Conservation (phyloP, 1,140 invertebrate species). For the Lasioglossum albipes region DNA sequence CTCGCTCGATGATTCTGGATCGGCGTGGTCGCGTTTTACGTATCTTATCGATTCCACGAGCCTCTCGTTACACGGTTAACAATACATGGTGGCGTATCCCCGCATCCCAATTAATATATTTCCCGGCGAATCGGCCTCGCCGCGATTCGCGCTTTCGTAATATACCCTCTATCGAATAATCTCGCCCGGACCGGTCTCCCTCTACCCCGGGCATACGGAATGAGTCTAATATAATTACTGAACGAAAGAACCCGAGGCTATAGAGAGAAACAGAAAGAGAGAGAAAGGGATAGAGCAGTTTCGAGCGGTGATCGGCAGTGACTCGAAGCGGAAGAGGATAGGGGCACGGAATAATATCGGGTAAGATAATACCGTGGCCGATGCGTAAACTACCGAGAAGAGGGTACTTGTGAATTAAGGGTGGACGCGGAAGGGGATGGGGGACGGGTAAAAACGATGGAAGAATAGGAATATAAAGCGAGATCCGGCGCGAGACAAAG, state of each 20-base stretch:
- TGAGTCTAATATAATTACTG: conserved; percentile 31
- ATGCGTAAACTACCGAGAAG: conserved; percentile 54
- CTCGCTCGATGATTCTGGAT: too few relatives aligned
- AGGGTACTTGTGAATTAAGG: conserved; percentile 50
- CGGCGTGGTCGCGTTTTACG: background rate
- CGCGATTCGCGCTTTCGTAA: conserved; percentile 2
- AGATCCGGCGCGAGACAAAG: conserved; percentile 38
- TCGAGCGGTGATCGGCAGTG: background rate
- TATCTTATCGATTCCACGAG: background rate
- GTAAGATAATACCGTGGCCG: conserved; percentile 52
- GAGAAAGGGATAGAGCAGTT: background rate
- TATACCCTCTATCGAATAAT: background rate
- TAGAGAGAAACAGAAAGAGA: background rate
- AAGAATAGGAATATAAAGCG: conserved; percentile 57
- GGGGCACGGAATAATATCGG: conserved; percentile 51
- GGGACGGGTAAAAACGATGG: conserved; percentile 9
- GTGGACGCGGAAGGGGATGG: conserved; percentile 9
- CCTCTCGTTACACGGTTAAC: background rate
- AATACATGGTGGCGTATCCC: conserved; percentile 4
- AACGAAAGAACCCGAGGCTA: background rate
- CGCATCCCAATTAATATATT: conserved; percentile 12
- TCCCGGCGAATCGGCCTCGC: background rate
- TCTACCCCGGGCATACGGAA: background rate
- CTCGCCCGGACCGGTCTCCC: background rate
- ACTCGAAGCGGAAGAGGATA: conserved; percentile 51